Evolutionary conservation across 2,113 vertebrate species (phyloP).

Genomic region (Castor canadensis): DNA sequence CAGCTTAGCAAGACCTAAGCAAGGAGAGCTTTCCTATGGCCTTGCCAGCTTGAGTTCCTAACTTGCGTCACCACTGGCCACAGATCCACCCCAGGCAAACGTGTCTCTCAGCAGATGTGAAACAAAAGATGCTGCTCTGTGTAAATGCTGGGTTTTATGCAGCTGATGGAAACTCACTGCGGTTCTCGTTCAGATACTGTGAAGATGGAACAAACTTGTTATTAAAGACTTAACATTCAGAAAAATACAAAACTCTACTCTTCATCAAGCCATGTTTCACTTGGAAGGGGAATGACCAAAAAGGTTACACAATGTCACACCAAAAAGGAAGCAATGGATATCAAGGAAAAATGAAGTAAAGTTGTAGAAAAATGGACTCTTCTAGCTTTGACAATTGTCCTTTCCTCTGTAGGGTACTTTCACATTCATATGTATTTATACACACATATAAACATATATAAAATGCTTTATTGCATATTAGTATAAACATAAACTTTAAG

Average conservation of each 20-base stretch:
- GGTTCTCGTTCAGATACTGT: conserved; percentile 57
- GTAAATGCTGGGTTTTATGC: conserved; percentile 66
- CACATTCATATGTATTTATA: background rate
- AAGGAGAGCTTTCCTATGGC: conserved; percentile 4
- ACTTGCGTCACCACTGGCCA: conserved; percentile 49
- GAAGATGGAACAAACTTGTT: conserved; percentile 6
- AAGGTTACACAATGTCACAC: background rate
- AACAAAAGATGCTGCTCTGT: conserved; percentile 68
- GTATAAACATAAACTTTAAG: background rate
- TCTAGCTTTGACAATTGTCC: background rate
- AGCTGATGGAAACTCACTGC: conserved; percentile 70
- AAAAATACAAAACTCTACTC: conserved; percentile 6
- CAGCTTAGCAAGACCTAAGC: conserved; percentile 32
- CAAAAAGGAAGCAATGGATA: background rate
- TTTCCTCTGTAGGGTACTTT: background rate
- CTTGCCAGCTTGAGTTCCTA: conserved; percentile 50
- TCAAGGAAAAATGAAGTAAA: background rate
- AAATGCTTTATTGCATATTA: background rate
- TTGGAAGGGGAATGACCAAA: background rate
- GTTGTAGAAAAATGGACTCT: background rate
- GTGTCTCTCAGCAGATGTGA: conserved; percentile 48
- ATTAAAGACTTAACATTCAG: conserved; percentile 31
- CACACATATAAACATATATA: background rate
- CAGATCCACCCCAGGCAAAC: background rate
- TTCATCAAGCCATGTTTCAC: background rate